These are phyloP conservation scores for Drosophila nigromelanica DNA, from an alignment of 1,140 invertebrate genomes.

Conservation along the genomic window DNA sequence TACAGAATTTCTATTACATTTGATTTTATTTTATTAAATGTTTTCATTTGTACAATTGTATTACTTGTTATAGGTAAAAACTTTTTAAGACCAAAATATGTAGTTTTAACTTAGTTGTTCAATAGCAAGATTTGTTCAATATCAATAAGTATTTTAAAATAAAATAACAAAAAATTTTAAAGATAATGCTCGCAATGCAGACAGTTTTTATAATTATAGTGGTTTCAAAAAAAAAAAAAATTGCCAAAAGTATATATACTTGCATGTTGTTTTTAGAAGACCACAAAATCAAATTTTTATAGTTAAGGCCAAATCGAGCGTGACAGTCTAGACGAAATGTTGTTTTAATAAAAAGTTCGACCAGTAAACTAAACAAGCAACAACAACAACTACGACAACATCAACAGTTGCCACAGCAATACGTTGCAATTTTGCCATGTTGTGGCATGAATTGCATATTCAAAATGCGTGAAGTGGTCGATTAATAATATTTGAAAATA, in stretches of 20 bases:
- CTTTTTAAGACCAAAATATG: too few species aligned
- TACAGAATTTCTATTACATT: too few species aligned
- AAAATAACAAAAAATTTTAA: too few species aligned
- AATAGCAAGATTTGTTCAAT: too few species aligned
- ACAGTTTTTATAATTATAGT: neutral
- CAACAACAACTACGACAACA: constrained; percentile 3
- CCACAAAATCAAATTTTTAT: constrained; percentile 15
- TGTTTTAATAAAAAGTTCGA: constrained; percentile 44
- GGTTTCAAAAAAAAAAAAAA: neutral
- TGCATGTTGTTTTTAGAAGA: constrained; percentile 11
- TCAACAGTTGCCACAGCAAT: constrained; percentile 5
- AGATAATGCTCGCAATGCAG: neutral
- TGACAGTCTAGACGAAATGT: constrained; percentile 70
- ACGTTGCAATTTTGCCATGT: constrained; percentile 23
- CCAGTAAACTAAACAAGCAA: constrained; percentile 19
- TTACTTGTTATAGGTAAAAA: too few species aligned
- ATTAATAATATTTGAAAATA: constrained; percentile 61
- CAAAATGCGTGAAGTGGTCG: constrained; percentile 62
- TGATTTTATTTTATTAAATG: too few species aligned
- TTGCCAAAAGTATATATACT: neutral
- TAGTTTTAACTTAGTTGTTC: too few species aligned
- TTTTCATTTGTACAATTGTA: too few species aligned
- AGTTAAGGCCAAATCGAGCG: constrained; percentile 68
- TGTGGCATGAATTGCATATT: constrained; percentile 66
- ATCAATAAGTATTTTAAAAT: too few species aligned